Evolutionary conservation across 2,113 vertebrate genomes (phyloP), one percentile per base, ranked within the genome.

Genomic region (Dunckerocampus dactyliophorus): DNA sequence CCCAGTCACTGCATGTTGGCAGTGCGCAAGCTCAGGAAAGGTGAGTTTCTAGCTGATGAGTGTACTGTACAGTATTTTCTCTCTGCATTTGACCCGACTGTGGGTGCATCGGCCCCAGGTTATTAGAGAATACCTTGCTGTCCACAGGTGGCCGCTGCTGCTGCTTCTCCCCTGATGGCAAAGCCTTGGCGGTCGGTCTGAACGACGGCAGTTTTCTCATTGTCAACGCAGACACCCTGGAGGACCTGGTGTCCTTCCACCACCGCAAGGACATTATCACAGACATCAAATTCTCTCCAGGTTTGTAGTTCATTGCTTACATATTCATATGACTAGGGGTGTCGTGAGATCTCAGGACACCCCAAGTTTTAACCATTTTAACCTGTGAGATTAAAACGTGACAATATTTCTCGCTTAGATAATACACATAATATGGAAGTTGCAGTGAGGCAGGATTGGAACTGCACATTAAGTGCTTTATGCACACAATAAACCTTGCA

Each of bases 1-100:
- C 95, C 95, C 76, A 98, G 95, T 89, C 97, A 99, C 83, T 99
- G 97, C 87, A 99, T 99, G 97, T 86, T 99, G 81, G 97, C 97
- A 49, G 95, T 99, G 80, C 95, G 97, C 87, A 99, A 99, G 86
- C 91, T 99, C 82, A 96, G 93, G 76, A 98, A 98, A 88, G 96
- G 97, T 98, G 81, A 82, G 85, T 81, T 79, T 77, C 45, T 0
- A 56, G 43, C 21, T 45, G 57, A 50, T 47, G 37, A 59, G 24
- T 58, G 16, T 52, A 21, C 21, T 58, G 13, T 52, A 21, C 21
- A 51, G 24, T 34, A 31, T 67, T 74, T 69, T 46, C 55, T 59
- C 55, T 51, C 8, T n/a, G 28, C 22, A 21, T 37, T 49, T 52
- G 55, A 49, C 24, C 57, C 50, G 69, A 72, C 58, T 50, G 68